phyloP scores from a whole-genome alignment of 2,888 invertebrate species.

The Parnassius smintheus region DNA sequence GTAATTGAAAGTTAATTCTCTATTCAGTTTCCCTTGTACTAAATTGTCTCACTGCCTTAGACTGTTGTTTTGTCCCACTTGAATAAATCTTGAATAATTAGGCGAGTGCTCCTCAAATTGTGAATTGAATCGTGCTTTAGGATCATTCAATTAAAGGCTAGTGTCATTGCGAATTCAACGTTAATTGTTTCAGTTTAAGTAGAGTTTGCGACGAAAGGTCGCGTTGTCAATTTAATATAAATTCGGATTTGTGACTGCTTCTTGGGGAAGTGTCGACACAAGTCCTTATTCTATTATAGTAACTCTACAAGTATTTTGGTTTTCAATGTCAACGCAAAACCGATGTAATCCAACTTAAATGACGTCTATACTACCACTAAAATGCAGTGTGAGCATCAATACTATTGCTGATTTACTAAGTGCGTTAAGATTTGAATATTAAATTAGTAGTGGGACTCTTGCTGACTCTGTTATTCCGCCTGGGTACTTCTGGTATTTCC shows the following conservation, averaged over 20 bases:
- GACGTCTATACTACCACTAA: no score
- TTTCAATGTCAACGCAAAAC: no score
- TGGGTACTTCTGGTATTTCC: no score
- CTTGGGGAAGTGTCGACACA: background rate
- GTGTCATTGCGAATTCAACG: background rate
- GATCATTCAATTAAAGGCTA: slow-evolving; percentile 4
- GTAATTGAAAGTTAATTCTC: slow-evolving; percentile 49
- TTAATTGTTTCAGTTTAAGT: slow-evolving; percentile 4
- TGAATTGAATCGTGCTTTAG: slow-evolving; percentile 11
- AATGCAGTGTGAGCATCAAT: no score
- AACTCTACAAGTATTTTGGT: no score
- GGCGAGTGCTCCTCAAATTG: slow-evolving; percentile 13
- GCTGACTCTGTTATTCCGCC: no score
- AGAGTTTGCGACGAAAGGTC: background rate
- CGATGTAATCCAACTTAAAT: no score
- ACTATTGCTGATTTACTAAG: no score
- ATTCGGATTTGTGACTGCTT: background rate
- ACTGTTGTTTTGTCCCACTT: background rate
- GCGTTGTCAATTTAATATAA: background rate
- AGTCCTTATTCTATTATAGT: background rate
- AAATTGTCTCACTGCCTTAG: background rate
- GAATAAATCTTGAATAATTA: slow-evolving; percentile 3
- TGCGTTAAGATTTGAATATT: no score
- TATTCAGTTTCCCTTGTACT: slow-evolving; percentile 10
- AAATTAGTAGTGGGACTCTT: no score